These are phyloP conservation scores for Sebastes fasciatus DNA, from an alignment of 2,113 vertebrate genomes.

Conservation along the genomic window DNA sequence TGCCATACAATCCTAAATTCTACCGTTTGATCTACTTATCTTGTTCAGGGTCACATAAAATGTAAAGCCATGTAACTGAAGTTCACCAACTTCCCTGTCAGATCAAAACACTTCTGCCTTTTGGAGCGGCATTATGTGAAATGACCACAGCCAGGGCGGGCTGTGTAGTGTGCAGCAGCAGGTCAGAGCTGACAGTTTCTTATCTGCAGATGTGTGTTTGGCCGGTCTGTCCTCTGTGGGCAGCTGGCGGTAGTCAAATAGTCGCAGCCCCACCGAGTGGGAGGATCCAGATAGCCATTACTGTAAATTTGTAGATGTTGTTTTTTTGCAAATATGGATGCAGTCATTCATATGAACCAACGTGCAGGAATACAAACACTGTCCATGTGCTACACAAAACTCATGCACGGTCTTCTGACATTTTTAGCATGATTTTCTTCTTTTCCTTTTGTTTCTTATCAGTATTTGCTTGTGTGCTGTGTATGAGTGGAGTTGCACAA, in stretches of 20 bases:
- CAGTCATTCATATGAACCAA: constrained; percentile 23
- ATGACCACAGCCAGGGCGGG: background rate
- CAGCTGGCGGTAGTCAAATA: constrained; percentile 65
- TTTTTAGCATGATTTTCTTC: constrained; percentile 17
- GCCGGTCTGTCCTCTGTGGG: constrained; percentile 21
- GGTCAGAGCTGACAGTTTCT: constrained; percentile 57
- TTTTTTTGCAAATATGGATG: background rate
- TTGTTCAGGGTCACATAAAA: background rate
- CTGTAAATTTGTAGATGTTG: constrained; percentile 9
- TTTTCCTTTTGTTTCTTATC: constrained; percentile 49
- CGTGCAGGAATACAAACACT: background rate
- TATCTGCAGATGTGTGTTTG: constrained; percentile 60
- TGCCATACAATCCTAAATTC: background rate
- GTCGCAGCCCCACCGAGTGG: constrained; percentile 16
- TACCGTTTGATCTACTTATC: background rate
- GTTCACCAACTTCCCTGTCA: constrained; percentile 13
- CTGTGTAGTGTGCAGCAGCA: constrained; percentile 10
- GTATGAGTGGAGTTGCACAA: constrained; percentile 49
- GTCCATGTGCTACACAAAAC: background rate
- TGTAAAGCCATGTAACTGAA: background rate
- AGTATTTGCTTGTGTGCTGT: constrained; percentile 47
- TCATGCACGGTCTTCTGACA: constrained; percentile 5
- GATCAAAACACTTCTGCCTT: constrained; percentile 36
- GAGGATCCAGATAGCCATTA: constrained; percentile 29
- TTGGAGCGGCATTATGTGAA: constrained; percentile 11